These are phyloP conservation scores for Phthorimaea operculella DNA, from an alignment of 1,140 invertebrate species.

Conservation along the genomic window DNA sequence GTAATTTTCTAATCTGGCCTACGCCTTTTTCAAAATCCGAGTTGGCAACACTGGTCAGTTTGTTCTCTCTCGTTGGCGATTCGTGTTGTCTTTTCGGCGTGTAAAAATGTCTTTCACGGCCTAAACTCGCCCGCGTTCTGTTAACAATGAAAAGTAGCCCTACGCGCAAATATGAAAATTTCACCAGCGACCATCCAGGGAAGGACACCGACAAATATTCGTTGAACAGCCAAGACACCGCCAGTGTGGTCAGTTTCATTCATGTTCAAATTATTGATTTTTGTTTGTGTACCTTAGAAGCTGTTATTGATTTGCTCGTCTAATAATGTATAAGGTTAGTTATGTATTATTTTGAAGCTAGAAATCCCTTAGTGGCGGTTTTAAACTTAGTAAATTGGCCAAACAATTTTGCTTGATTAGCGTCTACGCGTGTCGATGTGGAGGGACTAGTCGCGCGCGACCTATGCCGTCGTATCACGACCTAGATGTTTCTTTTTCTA, in stretches of 20 bases:
- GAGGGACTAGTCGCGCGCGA: constrained; percentile 8
- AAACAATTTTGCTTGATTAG: not conserved
- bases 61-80: constrained; percentile 35
- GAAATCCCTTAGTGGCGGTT: not conserved
- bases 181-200: constrained; percentile 53
- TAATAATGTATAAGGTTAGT: constrained; percentile 21
- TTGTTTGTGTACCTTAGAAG: constrained; percentile 55
- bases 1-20: no score
- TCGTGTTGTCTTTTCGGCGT: constrained; percentile 42
- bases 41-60: constrained; percentile 17
- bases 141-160: constrained; percentile 67
- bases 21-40: no score
- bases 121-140: constrained; percentile 41
- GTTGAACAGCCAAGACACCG: constrained; percentile 64
- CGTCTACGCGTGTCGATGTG: not conserved
- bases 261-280: constrained; percentile 62
- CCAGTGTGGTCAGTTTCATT: constrained; percentile 59
- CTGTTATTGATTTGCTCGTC: constrained; percentile 49
- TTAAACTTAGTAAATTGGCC: not conserved
- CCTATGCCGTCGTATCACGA: constrained; percentile 14
- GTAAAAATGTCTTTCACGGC: constrained; percentile 52
- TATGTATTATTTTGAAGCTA: not conserved
- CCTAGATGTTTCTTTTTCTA: constrained; percentile 20
- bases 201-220: constrained; percentile 64
- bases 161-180: constrained; percentile 64